phyloP scores from a whole-genome alignment of 2,888 invertebrate species.

The Saturnia pavonia region DNA sequence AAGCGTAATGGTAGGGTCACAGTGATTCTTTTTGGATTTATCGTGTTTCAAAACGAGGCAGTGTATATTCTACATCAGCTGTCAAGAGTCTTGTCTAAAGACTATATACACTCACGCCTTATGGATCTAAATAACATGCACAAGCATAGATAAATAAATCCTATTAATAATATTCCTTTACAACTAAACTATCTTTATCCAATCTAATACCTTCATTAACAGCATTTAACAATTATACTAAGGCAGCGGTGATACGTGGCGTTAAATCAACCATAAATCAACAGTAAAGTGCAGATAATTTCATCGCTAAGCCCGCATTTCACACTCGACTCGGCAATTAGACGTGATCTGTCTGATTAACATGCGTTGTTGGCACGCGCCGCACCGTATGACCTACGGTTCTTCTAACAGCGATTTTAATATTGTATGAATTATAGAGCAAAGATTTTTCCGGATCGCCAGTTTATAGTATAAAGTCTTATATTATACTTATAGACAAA shows the following conservation, averaged over 20 bases:
- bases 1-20: too few relatives aligned
- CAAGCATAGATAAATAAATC: too few relatives aligned
- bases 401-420: constrained; percentile 28
- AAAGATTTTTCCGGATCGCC: too few relatives aligned
- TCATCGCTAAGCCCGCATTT: constrained; percentile 78
- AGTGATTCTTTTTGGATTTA: too few relatives aligned
- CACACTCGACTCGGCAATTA: constrained; percentile 77
- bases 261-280: constrained; percentile 63
- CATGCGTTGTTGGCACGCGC: constrained; percentile 68
- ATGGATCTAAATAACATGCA: too few relatives aligned
- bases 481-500: too few relatives aligned
- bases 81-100: too few relatives aligned
- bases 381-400: constrained; percentile 35
- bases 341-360: constrained; percentile 75
- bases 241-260: constrained; percentile 26
- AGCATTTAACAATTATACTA: constrained; percentile 19
- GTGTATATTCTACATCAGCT: too few relatives aligned
- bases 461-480: too few relatives aligned
- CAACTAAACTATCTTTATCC: background rate
- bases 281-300: constrained; percentile 74
- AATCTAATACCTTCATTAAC: constrained; percentile 15
- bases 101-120: too few relatives aligned
- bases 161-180: background rate
- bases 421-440: background rate
- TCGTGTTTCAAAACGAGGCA: too few relatives aligned